A percentile compares a stretch with the other conserved stretches of the same genome.
phyloP scores from a whole-genome alignment of 1,140 invertebrate genomes.

The Drosophila seguyi region DNA sequence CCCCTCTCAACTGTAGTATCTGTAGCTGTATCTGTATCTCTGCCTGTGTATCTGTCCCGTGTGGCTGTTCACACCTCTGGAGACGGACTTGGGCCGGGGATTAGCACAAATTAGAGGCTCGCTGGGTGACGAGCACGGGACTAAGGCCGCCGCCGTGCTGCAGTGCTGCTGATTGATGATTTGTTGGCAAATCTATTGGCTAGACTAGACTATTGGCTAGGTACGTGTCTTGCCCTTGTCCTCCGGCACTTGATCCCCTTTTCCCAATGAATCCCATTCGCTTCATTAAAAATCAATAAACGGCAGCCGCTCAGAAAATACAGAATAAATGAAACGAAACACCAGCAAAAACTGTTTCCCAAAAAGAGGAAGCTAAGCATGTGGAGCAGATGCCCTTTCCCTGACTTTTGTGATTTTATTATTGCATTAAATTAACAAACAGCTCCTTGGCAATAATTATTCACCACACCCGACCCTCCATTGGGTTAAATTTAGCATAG shows the following conservation, averaged over 20 bases:
- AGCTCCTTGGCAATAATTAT: no score
- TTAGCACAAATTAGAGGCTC: constrained; percentile 47
- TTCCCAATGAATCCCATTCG: constrained; percentile 45
- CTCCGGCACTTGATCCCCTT: not conserved
- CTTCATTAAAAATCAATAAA: constrained; percentile 85
- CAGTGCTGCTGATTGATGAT: constrained; percentile 65
- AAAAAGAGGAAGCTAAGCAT: not conserved
- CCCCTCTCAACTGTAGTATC: constrained; percentile 1
- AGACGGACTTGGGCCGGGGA: constrained; percentile 14
- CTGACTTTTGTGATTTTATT: not conserved
- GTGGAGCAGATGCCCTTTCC: not conserved
- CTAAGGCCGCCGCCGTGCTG: constrained; percentile 6
- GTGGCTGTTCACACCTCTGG: constrained; percentile 62
- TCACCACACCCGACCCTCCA: no score
- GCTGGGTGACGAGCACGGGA: constrained; percentile 32
- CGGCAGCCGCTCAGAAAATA: constrained; percentile 43
- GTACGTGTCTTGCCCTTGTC: constrained; percentile 20
- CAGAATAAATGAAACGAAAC: not conserved
- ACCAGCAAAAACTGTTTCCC: not conserved
- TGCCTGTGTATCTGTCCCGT: constrained; percentile 36
- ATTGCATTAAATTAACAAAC: not conserved
- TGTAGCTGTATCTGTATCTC: not conserved
- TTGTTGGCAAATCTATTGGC: constrained; percentile 76
- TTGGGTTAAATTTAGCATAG: no score
- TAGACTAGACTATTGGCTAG: constrained; percentile 41